A percentile compares a stretch with the other conserved stretches of the same genome.
phyloP scores from a whole-genome alignment of 2,113 vertebrate genomes.

The Lophotis ruficrista region DNA sequence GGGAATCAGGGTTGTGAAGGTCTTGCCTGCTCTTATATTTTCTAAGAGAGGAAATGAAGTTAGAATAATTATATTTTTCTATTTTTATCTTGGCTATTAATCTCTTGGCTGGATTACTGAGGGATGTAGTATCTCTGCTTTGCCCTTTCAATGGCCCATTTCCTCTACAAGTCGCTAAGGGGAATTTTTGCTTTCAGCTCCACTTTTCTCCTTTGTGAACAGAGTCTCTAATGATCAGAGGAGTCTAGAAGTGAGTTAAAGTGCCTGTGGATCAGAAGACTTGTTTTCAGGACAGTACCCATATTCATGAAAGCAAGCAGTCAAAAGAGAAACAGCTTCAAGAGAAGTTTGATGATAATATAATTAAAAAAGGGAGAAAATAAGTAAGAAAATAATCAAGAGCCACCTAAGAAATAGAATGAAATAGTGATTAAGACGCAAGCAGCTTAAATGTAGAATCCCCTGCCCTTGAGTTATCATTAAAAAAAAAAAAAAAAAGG shows the following conservation, averaged over 20 bases:
- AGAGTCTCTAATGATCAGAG: neutral
- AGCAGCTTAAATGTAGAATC: neutral
- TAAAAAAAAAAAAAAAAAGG: neutral
- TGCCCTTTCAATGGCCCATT: conserved; percentile 38
- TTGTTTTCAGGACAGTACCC: neutral
- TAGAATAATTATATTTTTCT: conserved; percentile 60
- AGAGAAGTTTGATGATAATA: neutral
- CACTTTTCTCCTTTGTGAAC: conserved; percentile 9
- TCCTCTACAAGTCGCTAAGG: neutral
- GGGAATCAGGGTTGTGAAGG: conserved; percentile 34
- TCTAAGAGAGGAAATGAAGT: conserved; percentile 43
- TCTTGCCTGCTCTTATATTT: conserved; percentile 19
- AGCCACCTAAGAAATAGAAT: neutral
- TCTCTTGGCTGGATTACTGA: conserved; percentile 54
- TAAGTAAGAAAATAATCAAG: neutral
- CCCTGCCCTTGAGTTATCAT: neutral
- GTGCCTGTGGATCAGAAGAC: neutral
- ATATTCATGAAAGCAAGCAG: conserved; percentile 5
- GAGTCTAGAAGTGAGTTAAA: neutral
- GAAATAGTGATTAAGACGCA: neutral
- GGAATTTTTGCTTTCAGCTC: conserved; percentile 4
- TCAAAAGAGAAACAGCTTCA: conserved; percentile 1
- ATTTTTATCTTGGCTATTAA: conserved; percentile 59
- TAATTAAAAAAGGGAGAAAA: neutral
- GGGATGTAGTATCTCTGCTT: neutral